phyloP scores from a whole-genome alignment of 2,888 invertebrate genomes.

The Pyrgus malvae region DNA sequence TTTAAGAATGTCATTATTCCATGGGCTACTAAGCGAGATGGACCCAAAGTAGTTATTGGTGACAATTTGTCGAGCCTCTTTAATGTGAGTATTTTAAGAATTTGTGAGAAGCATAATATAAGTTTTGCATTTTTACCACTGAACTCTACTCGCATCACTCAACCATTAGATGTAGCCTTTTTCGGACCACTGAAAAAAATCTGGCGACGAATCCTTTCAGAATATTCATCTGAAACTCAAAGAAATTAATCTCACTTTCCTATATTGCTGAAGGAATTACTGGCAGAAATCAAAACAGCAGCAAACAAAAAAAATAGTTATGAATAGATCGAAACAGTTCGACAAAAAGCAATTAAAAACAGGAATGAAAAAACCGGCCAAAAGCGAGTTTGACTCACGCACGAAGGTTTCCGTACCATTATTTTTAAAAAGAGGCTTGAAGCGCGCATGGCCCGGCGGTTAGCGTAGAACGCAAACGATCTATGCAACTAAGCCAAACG shows the following conservation, averaged over 20 bases:
- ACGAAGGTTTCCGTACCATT: too few relatives aligned
- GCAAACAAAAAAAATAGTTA: background rate
- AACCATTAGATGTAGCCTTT: constrained; percentile 14
- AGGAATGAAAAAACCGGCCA: background rate
- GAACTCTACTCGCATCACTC: constrained; percentile 9
- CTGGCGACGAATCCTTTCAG: constrained; percentile 20
- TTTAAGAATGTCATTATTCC: constrained; percentile 33
- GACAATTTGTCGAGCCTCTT: constrained; percentile 33
- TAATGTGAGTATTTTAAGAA: constrained; percentile 24
- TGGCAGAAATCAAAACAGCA: constrained; percentile 1
- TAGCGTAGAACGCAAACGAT: too few relatives aligned
- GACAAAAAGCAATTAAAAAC: background rate
- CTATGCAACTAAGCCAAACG: too few relatives aligned
- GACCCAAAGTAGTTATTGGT: constrained; percentile 33
- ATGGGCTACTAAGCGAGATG: constrained; percentile 27
- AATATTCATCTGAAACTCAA: constrained; percentile 17
- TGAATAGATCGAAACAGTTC: background rate
- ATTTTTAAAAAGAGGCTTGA: too few relatives aligned
- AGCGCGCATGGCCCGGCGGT: too few relatives aligned
- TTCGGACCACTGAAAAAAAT: too few relatives aligned
- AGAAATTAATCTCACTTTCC: constrained; percentile 23
- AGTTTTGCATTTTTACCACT: constrained; percentile 3
- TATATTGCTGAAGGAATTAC: constrained; percentile 12
- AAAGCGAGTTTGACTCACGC: too few relatives aligned
- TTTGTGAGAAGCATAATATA: constrained; percentile 14